These are phyloP conservation scores for Agonopterix heracliana DNA, from an alignment of 2,888 invertebrate species.

Conservation along the genomic window DNA sequence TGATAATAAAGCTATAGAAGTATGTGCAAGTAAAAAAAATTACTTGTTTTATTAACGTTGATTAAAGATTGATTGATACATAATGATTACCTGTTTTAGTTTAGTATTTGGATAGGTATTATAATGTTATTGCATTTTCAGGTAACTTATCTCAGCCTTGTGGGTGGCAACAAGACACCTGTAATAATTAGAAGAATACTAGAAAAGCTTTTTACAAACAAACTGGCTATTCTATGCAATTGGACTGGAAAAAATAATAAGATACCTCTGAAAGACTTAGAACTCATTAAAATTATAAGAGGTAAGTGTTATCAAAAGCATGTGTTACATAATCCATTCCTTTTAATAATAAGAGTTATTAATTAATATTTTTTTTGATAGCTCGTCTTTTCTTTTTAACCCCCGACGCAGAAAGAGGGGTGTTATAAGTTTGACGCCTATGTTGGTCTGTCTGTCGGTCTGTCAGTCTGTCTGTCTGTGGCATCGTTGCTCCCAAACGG, in stretches of 20 bases:
- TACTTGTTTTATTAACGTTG: background rate
- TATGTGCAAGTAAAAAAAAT: background rate
- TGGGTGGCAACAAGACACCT: conserved; percentile 1
- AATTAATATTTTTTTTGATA: too few species aligned
- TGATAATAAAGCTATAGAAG: too few species aligned
- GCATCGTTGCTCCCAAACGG: too few species aligned
- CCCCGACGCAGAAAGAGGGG: too few species aligned
- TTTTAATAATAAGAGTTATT: too few species aligned
- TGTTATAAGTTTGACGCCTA: too few species aligned
- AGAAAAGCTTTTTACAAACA: conserved; percentile 6
- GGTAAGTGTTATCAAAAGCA: background rate
- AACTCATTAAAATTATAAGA: conserved; percentile 1
- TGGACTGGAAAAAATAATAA: conserved; percentile 3
- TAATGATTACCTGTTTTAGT: background rate
- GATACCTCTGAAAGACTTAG: conserved; percentile 1
- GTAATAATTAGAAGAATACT: conserved; percentile 4
- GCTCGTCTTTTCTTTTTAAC: too few species aligned
- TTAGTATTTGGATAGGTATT: background rate
- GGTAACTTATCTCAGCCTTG: conserved; percentile 3
- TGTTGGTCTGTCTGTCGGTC: too few species aligned
- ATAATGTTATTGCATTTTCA: conserved; percentile 1
- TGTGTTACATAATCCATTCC: too few species aligned
- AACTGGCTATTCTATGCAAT: conserved; percentile 1
- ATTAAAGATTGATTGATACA: background rate
- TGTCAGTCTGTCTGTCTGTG: too few species aligned